Evolutionary conservation across 2,113 vertebrate species (phyloP).

Genomic region (Dasyprocta punctata): DNA sequence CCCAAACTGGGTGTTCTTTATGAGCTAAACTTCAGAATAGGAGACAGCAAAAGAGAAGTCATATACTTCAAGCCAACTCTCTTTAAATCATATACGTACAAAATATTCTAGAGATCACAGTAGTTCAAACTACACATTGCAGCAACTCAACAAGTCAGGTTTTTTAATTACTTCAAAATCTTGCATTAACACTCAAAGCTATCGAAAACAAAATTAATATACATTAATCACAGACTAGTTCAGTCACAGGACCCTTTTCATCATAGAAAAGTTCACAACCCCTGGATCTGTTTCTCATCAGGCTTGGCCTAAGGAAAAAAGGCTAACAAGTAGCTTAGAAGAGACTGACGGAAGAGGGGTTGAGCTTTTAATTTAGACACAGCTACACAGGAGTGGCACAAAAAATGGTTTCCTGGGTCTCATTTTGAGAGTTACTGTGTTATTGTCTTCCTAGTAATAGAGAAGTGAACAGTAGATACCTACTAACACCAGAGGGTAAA

Average conservation of each 20-base stretch:
- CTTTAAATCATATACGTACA: slow-evolving; percentile 44
- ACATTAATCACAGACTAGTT: slow-evolving; percentile 69
- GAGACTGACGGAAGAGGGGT: background rate
- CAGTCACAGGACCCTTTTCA: slow-evolving; percentile 62
- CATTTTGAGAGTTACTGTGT: background rate
- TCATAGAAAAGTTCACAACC: slow-evolving; percentile 48
- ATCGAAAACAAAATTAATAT: slow-evolving; percentile 69
- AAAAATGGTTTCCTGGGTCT: background rate
- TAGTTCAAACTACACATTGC: slow-evolving; percentile 3
- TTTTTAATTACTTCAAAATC: slow-evolving; percentile 69
- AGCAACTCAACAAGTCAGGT: slow-evolving; percentile 58
- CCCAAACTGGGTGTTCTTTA: slow-evolving; percentile 12
- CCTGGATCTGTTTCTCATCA: slow-evolving; percentile 72
- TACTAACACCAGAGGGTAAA: background rate
- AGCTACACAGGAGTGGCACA: background rate
- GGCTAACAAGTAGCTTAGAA: slow-evolving; percentile 32
- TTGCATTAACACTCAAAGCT: slow-evolving; percentile 60
- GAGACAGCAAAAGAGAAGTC: slow-evolving; percentile 45
- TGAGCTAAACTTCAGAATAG: slow-evolving; percentile 8
- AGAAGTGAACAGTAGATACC: background rate
- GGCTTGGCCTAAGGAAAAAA: slow-evolving; percentile 54
- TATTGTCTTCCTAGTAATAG: background rate
- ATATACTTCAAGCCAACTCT: slow-evolving; percentile 11
- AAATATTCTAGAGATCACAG: slow-evolving; percentile 55
- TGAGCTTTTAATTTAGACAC: background rate